Base-by-base conservation (phyloP, 2,888 invertebrate genomes). In the Oscheius sp. region DNA sequence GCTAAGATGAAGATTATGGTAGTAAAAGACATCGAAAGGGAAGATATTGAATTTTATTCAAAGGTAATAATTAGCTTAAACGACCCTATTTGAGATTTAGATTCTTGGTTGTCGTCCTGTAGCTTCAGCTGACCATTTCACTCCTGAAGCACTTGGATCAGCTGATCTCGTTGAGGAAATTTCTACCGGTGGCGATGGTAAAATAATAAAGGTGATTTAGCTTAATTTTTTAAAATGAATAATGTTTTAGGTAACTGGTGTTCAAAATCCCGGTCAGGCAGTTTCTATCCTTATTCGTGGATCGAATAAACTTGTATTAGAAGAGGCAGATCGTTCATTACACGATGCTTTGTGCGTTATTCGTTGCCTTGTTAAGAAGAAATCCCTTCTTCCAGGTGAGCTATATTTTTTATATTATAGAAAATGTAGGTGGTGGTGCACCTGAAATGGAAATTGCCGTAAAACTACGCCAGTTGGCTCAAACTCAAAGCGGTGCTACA, bases 1-100 rank as follows among this genome's bases (percentile, higher is more conserved):
- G 96, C 96, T 87, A 98, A 98, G 90, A 94, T 97, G 88, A 99
- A 99, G 88, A 95, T 96, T 65, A 92, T 98, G 92, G 96, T 97
- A 0, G 91, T 98, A 63, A 96, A 95, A 88, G 97, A 99, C 87
- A 91, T 99, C 68, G 98, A 99, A 88, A 91, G 98, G 64, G 97
- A 97, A 87, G 97, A 99, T 84, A 93, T 99, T 80, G 95, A 97
- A 86, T 97, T 96, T 88, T 92, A 98, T 23, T 96, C 95, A 89
- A 96, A 95, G 88, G 90, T 90, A 17, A 61, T 39, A 3, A 8
- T 52, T 5, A 10, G 25, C 46, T 29, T 20, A 10, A 3, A 52
- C 23, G 3, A 15, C 10, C n/a, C 23, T 29, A 20, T 52, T 25
- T 29, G 15, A 6, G 25, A 58, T 71, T 27, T 37, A 74, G 65